These are phyloP conservation scores for Ahaetulla prasina DNA, from an alignment of 2,113 vertebrate genomes.

Conservation along the genomic window DNA sequence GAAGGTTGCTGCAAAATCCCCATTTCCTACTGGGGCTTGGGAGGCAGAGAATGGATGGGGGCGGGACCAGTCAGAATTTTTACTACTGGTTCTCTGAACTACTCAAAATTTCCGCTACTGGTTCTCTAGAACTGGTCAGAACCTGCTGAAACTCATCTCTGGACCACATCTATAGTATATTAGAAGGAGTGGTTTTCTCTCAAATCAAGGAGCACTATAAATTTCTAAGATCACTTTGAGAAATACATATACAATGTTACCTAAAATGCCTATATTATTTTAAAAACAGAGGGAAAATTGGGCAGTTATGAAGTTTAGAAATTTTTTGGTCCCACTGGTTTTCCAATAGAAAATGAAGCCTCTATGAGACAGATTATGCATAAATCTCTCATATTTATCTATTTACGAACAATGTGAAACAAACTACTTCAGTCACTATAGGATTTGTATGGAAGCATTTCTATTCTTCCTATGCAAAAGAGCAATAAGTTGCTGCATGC, in stretches of 20 bases:
- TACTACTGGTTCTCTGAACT: no score
- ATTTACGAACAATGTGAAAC: neutral
- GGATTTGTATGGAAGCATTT: neutral
- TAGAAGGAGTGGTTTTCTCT: conserved; percentile 19
- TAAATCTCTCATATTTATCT: neutral
- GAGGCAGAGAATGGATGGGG: no score
- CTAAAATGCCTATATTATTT: neutral
- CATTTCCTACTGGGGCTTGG: no score
- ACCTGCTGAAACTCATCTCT: no score
- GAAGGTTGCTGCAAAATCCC: no score
- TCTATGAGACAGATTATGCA: neutral
- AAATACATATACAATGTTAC: neutral
- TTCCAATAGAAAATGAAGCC: neutral
- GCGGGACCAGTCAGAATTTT: no score
- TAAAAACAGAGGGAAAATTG: neutral
- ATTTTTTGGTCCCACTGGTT: neutral
- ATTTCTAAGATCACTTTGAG: neutral
- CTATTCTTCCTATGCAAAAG: neutral
- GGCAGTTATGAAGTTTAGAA: neutral
- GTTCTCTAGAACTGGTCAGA: no score
- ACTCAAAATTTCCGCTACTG: no score
- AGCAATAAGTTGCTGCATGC: neutral
- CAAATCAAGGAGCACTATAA: neutral
- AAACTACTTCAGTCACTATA: neutral
- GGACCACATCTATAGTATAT: neutral